A percentile compares a stretch with the other conserved stretches of the same genome.
Conservation (phyloP, 2,888 invertebrate species). For the Homarus gammarus region DNA sequence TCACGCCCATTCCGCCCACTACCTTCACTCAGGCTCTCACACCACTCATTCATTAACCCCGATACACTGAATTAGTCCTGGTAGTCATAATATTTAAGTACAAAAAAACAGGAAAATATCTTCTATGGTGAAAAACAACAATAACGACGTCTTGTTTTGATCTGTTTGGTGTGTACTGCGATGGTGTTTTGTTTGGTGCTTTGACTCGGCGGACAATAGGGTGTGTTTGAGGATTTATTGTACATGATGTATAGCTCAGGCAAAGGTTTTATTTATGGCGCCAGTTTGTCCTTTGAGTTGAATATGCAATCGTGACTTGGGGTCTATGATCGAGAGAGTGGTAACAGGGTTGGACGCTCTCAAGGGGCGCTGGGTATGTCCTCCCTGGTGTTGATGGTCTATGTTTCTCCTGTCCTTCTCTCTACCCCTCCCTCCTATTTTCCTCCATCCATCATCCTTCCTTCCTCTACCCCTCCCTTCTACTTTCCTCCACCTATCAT, state of each 20-base stretch:
- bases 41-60: conserved; percentile 25
- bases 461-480: too few relatives aligned
- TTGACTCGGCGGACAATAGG: neutral
- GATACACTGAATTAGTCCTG: conserved; percentile 29
- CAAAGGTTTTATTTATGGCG: neutral
- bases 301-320: neutral
- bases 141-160: neutral
- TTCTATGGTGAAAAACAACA: neutral
- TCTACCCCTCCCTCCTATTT: too few relatives aligned
- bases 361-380: too few relatives aligned
- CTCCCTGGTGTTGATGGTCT: too few relatives aligned
- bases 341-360: too few relatives aligned
- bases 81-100: neutral
- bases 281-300: neutral
- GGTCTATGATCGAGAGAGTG: too few relatives aligned
- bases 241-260: neutral
- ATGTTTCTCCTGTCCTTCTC: too few relatives aligned
- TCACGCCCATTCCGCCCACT: conserved; percentile 55
- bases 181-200: too few relatives aligned
- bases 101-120: neutral
- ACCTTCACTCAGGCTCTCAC: conserved; percentile 29
- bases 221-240: neutral
- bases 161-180: neutral
- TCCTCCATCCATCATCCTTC: too few relatives aligned
- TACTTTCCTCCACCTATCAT: too few relatives aligned